Conservation (phyloP, 1,140 invertebrate genomes). For the Micrasema longulum region DNA sequence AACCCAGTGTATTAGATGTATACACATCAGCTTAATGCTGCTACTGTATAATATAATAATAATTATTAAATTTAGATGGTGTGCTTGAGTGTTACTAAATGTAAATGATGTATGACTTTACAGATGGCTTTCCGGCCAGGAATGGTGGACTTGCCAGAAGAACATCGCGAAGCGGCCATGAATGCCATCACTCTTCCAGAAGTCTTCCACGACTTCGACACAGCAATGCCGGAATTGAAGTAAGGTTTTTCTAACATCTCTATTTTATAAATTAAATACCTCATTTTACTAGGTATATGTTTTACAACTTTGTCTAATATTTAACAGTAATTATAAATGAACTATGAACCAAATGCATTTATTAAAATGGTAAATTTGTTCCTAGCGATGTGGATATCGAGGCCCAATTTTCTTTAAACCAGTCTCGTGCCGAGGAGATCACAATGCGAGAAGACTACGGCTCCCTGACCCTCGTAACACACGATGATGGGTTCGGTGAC, state of each 20-base stretch:
- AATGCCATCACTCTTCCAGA: constrained; percentile 96
- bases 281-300: no score
- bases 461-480: constrained; percentile 85
- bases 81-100: no score
- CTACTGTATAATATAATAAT: no score
- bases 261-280: no score
- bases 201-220: constrained; percentile 97
- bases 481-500: constrained; percentile 93
- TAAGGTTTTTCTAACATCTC: constrained; percentile 69
- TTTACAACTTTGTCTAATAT: no score
- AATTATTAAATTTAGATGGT: no score
- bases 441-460: constrained; percentile 99
- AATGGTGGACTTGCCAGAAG: constrained; percentile 97
- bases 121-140: constrained; percentile 97
- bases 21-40: no score
- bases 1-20: no score
- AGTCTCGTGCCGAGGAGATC: constrained; percentile 98
- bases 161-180: constrained; percentile 94
- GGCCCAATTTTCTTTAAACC: constrained; percentile 95
- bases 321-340: no score
- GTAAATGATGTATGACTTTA: no score
- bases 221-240: constrained; percentile 95
- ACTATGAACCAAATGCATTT: no score
- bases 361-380: no score
- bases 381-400: constrained; percentile 95